These are phyloP conservation scores for Eugnorisma glareosa DNA, from an alignment of 2,888 invertebrate genomes.

Conservation along the genomic window DNA sequence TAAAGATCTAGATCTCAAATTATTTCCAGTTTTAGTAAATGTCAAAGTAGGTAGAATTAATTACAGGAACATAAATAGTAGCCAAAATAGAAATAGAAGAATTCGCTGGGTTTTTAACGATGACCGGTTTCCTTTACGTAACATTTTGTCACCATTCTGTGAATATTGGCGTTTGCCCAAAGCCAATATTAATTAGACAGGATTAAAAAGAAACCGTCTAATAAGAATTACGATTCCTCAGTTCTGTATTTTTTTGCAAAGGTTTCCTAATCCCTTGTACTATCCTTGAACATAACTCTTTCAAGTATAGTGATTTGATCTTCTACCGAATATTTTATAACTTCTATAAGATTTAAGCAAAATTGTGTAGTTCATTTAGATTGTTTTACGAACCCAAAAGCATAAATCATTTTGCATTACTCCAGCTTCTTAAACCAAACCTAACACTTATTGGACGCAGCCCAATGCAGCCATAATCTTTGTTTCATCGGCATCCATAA, in stretches of 20 bases:
- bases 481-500: slow-evolving; percentile 55
- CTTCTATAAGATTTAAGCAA: no score
- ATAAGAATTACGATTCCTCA: slow-evolving; percentile 23
- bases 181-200: slow-evolving; percentile 59
- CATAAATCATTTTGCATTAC: slow-evolving; percentile 16
- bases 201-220: slow-evolving; percentile 39
- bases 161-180: slow-evolving; percentile 70
- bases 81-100: slow-evolving; percentile 24
- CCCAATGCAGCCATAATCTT: slow-evolving; percentile 50
- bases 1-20: slow-evolving; percentile 38
- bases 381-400: no score
- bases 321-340: no score
- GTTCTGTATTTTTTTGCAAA: slow-evolving; percentile 19
- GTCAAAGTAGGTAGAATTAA: slow-evolving; percentile 12
- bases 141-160: slow-evolving; percentile 35
- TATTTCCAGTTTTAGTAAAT: slow-evolving; percentile 38
- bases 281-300: slow-evolving; percentile 10
- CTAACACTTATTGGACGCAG: slow-evolving; percentile 21
- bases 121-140: slow-evolving; percentile 51
- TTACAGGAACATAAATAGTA: slow-evolving; percentile 10
- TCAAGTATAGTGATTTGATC: background rate
- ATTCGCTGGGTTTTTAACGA: slow-evolving; percentile 35
- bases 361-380: no score
- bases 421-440: background rate
- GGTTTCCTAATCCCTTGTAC: slow-evolving; percentile 33